These are phyloP conservation scores for Apodemia mormo DNA, from an alignment of 2,888 invertebrate genomes.

Conservation along the genomic window DNA sequence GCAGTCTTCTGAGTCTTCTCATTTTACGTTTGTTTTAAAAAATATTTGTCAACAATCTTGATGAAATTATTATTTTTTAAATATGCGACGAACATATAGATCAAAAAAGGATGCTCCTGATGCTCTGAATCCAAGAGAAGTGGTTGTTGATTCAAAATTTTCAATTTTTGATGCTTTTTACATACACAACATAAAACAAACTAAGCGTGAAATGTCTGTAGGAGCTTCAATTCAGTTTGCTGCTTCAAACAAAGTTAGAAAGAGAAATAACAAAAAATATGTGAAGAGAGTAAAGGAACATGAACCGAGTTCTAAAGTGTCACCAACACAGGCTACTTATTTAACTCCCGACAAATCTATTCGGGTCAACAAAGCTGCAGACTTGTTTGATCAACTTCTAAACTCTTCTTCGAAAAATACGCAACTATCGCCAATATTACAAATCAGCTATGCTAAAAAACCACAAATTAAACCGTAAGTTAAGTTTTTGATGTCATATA, in stretches of 20 bases:
- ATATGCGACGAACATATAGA: constrained; percentile 65
- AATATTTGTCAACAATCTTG: too few species aligned
- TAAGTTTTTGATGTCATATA: background rate
- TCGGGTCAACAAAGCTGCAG: constrained; percentile 62
- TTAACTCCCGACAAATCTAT: constrained; percentile 73
- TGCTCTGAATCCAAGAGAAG: constrained; percentile 57
- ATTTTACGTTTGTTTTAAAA: too few species aligned
- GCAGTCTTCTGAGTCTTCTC: too few species aligned
- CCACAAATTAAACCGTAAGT: constrained; percentile 5
- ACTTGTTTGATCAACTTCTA: constrained; percentile 67
- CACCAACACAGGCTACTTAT: constrained; percentile 49
- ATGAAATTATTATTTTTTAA: constrained; percentile 11
- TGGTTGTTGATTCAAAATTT: constrained; percentile 60
- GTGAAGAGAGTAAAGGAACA: constrained; percentile 65
- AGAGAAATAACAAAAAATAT: constrained; percentile 53
- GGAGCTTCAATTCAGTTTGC: constrained; percentile 47
- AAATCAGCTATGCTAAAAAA: constrained; percentile 2
- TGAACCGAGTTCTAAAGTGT: constrained; percentile 43
- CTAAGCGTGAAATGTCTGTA: constrained; percentile 64
- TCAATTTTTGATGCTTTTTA: constrained; percentile 70
- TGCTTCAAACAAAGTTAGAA: constrained; percentile 59
- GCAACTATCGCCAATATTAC: background rate
- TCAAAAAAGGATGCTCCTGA: constrained; percentile 62
- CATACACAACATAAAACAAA: constrained; percentile 72
- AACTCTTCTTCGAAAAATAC: constrained; percentile 43